These are phyloP conservation scores for Reticulitermes speratus DNA, from an alignment of 1,140 invertebrate genomes.

Conservation along the genomic window DNA sequence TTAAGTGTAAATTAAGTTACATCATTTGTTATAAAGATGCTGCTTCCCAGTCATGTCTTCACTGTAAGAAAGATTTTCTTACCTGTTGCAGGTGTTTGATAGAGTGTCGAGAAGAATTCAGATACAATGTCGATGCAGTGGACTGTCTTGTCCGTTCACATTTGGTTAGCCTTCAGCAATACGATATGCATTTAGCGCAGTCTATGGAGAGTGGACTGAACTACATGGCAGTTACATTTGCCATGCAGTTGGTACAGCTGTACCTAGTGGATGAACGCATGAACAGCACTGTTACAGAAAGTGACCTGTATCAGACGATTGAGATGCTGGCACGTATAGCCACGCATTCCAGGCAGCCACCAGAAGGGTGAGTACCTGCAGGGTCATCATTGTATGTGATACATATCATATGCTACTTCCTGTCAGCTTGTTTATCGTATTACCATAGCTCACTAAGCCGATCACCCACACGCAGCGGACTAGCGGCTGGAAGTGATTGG, in stretches of 20 bases:
- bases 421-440: no score
- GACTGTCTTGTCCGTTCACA: slow-evolving; percentile 79
- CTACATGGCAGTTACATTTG: slow-evolving; percentile 80
- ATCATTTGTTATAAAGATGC: no score
- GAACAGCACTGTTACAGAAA: slow-evolving; percentile 74
- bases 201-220: slow-evolving; percentile 87
- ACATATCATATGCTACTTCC: no score
- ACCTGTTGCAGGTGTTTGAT: slow-evolving; percentile 54
- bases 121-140: slow-evolving; percentile 89
- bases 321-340: slow-evolving; percentile 76
- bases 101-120: slow-evolving; percentile 83
- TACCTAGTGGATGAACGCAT: slow-evolving; percentile 85
- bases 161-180: slow-evolving; percentile 69
- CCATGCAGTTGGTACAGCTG: slow-evolving; percentile 87
- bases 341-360: slow-evolving; percentile 69
- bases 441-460: no score
- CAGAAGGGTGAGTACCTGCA: slow-evolving; percentile 65
- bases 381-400: background rate
- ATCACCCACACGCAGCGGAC: no score
- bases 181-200: slow-evolving; percentile 81
- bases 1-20: no score
- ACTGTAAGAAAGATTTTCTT: no score
- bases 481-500: no score
- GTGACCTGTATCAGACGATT: slow-evolving; percentile 81
- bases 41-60: no score